These are phyloP conservation scores for Argopecten irradians DNA, from an alignment of 1,140 invertebrate species.

Conservation along the genomic window DNA sequence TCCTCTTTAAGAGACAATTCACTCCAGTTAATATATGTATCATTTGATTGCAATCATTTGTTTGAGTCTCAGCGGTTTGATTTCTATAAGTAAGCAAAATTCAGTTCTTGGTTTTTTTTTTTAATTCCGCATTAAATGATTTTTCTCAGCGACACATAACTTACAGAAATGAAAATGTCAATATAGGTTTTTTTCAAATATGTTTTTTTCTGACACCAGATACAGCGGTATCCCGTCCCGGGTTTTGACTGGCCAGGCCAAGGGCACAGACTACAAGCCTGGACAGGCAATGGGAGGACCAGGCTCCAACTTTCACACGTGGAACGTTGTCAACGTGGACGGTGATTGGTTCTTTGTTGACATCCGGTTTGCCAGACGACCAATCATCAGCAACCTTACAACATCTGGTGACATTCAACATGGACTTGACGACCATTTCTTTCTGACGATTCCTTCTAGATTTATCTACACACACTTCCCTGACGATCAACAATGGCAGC, in stretches of 20 bases:
- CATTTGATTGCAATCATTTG: too few relatives aligned
- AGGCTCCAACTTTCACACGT: slow-evolving; percentile 75
- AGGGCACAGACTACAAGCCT: slow-evolving; percentile 76
- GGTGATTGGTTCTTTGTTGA: slow-evolving; percentile 75
- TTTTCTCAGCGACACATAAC: not conserved
- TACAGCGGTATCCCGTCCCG: slow-evolving; percentile 73
- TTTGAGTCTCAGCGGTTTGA: too few relatives aligned
- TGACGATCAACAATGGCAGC: slow-evolving; percentile 70
- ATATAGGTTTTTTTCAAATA: slow-evolving; percentile 6
- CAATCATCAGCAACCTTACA: slow-evolving; percentile 71
- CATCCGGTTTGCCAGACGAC: slow-evolving; percentile 74
- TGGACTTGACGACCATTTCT: slow-evolving; percentile 75
- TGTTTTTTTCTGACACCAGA: slow-evolving; percentile 51
- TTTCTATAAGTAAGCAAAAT: too few relatives aligned
- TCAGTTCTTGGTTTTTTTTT: not conserved
- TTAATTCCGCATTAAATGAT: not conserved
- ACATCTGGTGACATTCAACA: slow-evolving; percentile 66
- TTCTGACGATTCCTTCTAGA: slow-evolving; percentile 77
- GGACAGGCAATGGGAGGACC: slow-evolving; percentile 72
- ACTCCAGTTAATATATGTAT: too few relatives aligned
- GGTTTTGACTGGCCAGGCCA: slow-evolving; percentile 75
- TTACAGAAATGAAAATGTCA: not conserved
- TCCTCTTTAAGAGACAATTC: too few relatives aligned
- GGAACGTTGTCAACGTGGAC: slow-evolving; percentile 76
- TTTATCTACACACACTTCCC: slow-evolving; percentile 80